A percentile compares a stretch with the other conserved stretches of the same genome.
These are phyloP conservation scores for Caranx melampygus DNA, from an alignment of 2,113 vertebrate species.

Conservation along the genomic window DNA sequence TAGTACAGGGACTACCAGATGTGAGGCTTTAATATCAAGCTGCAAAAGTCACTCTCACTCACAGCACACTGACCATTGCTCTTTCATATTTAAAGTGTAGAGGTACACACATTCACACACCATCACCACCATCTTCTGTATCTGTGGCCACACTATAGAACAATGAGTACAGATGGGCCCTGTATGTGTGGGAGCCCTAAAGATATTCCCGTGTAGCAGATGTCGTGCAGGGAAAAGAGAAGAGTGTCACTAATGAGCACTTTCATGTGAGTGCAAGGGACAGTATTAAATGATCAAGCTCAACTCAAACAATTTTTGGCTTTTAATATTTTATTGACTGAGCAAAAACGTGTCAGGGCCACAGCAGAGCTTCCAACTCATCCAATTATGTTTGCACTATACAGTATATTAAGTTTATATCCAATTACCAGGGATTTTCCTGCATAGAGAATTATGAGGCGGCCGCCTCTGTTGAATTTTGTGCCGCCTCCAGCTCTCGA, in stretches of 20 bases:
- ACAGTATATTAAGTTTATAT: constrained; percentile 35
- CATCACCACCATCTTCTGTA: neutral
- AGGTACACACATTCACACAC: neutral
- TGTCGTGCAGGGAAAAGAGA: constrained; percentile 37
- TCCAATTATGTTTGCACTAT: constrained; percentile 29
- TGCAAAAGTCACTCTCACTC: neutral
- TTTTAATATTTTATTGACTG: constrained; percentile 65
- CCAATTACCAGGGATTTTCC: neutral
- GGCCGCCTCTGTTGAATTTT: too few species aligned
- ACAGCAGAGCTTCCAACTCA: neutral
- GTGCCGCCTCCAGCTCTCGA: too few species aligned
- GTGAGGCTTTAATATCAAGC: constrained; percentile 38
- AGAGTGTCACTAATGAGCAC: constrained; percentile 57
- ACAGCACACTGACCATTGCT: neutral
- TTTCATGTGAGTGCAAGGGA: constrained; percentile 63
- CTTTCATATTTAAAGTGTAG: neutral
- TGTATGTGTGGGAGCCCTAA: constrained; percentile 26
- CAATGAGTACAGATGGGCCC: constrained; percentile 1
- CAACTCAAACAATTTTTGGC: constrained; percentile 51
- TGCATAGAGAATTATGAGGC: too few species aligned
- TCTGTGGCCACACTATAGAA: constrained; percentile 1
- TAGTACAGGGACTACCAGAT: constrained; percentile 49
- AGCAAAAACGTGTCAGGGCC: constrained; percentile 25
- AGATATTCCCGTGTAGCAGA: constrained; percentile 34
- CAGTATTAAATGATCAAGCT: constrained; percentile 33